Evolutionary conservation across 2,797 vertebrate species (phyloP), one percentile per base, ranked within the genome.

Genomic region (Onychomys arenicola): DNA sequence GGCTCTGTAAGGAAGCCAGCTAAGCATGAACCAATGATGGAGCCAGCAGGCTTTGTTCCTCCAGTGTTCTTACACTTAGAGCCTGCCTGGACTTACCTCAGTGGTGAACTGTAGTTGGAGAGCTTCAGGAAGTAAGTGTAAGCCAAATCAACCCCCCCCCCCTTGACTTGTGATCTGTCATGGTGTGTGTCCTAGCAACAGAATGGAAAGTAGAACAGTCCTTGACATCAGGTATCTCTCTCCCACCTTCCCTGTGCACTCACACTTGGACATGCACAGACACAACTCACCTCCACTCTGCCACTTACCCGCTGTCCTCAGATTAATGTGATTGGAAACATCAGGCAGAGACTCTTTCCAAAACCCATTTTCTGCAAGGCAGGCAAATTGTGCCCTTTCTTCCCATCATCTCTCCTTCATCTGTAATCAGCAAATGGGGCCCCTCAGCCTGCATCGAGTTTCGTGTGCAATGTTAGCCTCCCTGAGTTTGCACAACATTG

Each of bases 341-440:
- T 97, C 97, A 97, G 96, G 96, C 63, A 75, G 96, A 97, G 94
- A 77, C 80, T 94, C 96, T 97, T 97, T 97, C 95, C 94, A 88
- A 90, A 96, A 78, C 61, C 0, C 93, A 83, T 98, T 98, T 98
- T 94, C 78, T 95, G 93, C 94, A 71, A 97, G 92, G 95, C 96
- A 98, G 86, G 95, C 94, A 75, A 96, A 93, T 96, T 96, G 95
- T 92, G 86, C 65, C 63, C 55, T 91, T 57, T 29, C 94, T 95
- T 97, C 80, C 96, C 37, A 0, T 97, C 98, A 98, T 98, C 96
- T 95, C 90, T 89, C 81, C 95, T 97, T 92, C 91, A 86, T 97
- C 96, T 97, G 93, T 97, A 84, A 93, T 94, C 97, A 89, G 90
- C 95, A 37, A 32, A 3, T 32, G 91, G 91, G n/a, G 4, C 52